Conservation (phyloP, 2,113 vertebrate species). For the Pelmatolapia mariae region DNA sequence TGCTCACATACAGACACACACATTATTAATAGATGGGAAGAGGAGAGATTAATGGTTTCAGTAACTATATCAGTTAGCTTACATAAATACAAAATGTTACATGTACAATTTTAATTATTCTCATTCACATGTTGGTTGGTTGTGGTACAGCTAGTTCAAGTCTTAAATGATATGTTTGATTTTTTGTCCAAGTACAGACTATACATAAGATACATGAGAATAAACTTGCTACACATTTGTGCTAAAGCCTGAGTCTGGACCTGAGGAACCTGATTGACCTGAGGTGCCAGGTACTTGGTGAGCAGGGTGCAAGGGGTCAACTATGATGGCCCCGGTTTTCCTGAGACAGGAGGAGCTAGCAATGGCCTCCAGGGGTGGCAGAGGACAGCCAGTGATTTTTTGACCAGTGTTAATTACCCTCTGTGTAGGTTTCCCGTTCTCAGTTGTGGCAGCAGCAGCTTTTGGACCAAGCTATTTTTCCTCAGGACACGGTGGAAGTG, state of each 20-base stretch:
- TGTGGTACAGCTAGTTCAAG: neutral
- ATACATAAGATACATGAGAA: neutral
- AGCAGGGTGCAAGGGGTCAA: neutral
- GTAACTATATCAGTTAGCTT: neutral
- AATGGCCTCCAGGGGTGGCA: neutral
- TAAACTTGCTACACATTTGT: neutral
- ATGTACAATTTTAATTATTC: neutral
- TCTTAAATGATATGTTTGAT: neutral
- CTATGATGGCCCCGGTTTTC: neutral
- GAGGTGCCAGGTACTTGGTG: neutral
- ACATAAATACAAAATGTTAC: neutral
- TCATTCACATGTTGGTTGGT: neutral
- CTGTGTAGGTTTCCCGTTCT: neutral
- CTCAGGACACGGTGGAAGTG: neutral
- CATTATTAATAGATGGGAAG: neutral
- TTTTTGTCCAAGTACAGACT: neutral
- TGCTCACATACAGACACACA: neutral
- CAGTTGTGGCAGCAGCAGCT: neutral
- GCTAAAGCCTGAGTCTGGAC: neutral
- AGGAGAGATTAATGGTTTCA: neutral
- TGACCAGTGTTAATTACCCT: neutral
- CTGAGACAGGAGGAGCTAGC: neutral
- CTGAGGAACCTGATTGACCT: neutral
- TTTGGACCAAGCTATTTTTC: neutral
- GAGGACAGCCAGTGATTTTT: neutral